Evolutionary conservation across 2,888 invertebrate species (phyloP).

Genomic region (Phyto melanocephala): DNA sequence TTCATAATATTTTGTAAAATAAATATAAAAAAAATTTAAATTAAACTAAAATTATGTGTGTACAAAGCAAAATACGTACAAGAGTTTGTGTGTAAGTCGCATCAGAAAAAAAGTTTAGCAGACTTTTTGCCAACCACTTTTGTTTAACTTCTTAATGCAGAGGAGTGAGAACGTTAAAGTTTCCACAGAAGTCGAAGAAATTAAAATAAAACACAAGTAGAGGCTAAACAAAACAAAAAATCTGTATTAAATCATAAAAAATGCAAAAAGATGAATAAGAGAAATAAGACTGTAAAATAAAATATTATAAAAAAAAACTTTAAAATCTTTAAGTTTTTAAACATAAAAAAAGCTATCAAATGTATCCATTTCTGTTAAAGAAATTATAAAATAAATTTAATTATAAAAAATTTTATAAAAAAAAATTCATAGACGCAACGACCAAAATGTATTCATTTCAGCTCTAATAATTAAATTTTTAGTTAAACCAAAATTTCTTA

Average conservation of each 20-base stretch:
- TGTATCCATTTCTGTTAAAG: no score
- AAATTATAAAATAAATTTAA: no score
- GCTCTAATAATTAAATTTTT: no score
- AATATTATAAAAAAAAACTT: neutral
- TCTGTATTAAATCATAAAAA: constrained; percentile 7
- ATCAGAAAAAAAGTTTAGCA: neutral
- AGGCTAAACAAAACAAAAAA: neutral
- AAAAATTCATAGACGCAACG: no score
- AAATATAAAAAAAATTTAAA: constrained; percentile 5
- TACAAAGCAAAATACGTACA: neutral
- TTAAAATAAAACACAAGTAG: neutral
- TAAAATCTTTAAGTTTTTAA: constrained; percentile 8
- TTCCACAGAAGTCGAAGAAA: constrained; percentile 20
- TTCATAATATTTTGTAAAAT: constrained; percentile 33
- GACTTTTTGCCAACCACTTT: neutral
- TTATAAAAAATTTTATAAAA: no score
- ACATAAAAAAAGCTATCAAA: neutral
- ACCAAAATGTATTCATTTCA: no score
- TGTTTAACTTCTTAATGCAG: neutral
- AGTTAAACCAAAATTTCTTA: no score
- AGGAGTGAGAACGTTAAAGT: constrained; percentile 6
- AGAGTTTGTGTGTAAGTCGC: neutral
- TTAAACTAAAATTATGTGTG: constrained; percentile 51
- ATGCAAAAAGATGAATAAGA: neutral
- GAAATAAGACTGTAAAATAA: neutral